Base-by-base conservation (phyloP, 92 coral and sea anemone genomes). In the Galaxea fascicularis region DNA sequence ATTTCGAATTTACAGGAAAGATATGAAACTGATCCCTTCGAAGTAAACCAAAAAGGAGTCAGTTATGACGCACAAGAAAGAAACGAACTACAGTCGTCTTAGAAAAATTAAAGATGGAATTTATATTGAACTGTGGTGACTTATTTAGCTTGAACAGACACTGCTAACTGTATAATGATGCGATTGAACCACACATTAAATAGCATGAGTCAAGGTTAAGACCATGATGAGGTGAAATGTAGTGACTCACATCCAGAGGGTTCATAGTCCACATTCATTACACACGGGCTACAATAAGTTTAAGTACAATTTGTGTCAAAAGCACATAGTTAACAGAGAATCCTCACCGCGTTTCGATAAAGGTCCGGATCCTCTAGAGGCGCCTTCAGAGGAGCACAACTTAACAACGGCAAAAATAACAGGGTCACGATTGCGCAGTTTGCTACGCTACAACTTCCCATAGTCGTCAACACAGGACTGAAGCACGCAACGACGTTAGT, bases 331-430 rank as follows among this genome's bases (percentile, higher is more conserved):
- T 22, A 27, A 46, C 20, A 44, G 11, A 22, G 8, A 49, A 5
- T 18, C 22, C 51, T 67, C 69, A 85, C 89, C 89, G 49, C 85
- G 68, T 56, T 85, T 13, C 89, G 77, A 45, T 85, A 63, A 41
- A 85, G 67, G 78, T 85, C 89, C 0, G 78, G 71, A 24, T 79
- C 84, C 15, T 66, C 84, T 18, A 15, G 4, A 9, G 4, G 10
- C 22, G 18, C 51, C 21, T 60, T 62, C 54, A 66, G 66, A 65
- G 84, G 74, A 5, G 84, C 84, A 35, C 84, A 79, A 15, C 49
- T 66, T 52, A 67, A n/a, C 49, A 79, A 24, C 18, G 84, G 74
- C n/a, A 79, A 53, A 51, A 66, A 67, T 22, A 79, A 6, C 41
- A 51, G 49, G 15, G 74, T 62, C 74, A 79, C 29, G 22, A 65